phyloP scores from a whole-genome alignment of 2,888 invertebrate species.

The Leptogaster cylindrica region DNA sequence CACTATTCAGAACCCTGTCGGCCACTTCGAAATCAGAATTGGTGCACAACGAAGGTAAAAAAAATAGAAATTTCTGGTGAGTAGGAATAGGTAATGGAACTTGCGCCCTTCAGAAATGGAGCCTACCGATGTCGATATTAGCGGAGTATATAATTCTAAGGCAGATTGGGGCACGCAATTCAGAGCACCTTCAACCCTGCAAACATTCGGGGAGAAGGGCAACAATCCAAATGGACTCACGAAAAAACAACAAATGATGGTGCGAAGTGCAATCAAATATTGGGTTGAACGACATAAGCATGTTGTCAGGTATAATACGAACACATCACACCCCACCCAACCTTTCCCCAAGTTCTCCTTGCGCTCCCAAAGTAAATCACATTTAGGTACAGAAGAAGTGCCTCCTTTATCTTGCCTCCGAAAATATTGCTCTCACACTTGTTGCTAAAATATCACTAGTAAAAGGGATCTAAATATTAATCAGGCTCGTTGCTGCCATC shows the following conservation, averaged over 20 bases:
- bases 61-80: too few relatives aligned
- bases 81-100: background rate
- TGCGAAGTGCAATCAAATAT: conserved; percentile 85
- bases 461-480: background rate
- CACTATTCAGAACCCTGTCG: conserved; percentile 69
- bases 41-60: conserved; percentile 59
- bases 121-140: conserved; percentile 69
- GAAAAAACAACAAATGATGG: conserved; percentile 83
- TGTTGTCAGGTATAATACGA: conserved; percentile 85
- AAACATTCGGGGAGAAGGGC: conserved; percentile 67
- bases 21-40: conserved; percentile 62
- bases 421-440: too few relatives aligned
- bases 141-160: conserved; percentile 78
- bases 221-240: conserved; percentile 79
- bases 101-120: conserved; percentile 61
- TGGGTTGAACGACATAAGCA: conserved; percentile 91
- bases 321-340: too few relatives aligned
- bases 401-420: too few relatives aligned
- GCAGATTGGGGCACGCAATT: conserved; percentile 80
- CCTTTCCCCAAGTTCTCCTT: too few relatives aligned
- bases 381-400: too few relatives aligned
- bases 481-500: conserved; percentile 78
- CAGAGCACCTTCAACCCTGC: conserved; percentile 71
- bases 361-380: too few relatives aligned
- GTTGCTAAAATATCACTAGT: too few relatives aligned